Evolutionary conservation across 2,797 vertebrate species (phyloP).

Genomic region (Lepidocolaptes lacrymiger): DNA sequence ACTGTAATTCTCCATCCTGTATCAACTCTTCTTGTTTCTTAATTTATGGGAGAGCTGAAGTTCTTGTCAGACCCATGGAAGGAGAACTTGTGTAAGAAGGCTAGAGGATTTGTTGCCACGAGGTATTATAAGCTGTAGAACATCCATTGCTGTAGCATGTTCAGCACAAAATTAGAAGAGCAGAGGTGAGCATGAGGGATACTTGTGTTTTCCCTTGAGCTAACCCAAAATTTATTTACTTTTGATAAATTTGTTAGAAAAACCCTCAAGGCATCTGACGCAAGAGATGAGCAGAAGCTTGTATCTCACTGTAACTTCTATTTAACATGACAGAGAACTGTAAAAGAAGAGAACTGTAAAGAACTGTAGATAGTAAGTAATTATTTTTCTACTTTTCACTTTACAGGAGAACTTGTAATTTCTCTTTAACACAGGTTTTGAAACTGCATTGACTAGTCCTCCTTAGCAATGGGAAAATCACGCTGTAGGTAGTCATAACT

Average conservation of each 20-base stretch:
- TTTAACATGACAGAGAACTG: background rate
- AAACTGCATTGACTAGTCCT: background rate
- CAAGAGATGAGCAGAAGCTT: background rate
- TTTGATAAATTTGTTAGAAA: background rate
- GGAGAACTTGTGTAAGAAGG: background rate
- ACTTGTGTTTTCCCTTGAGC: background rate
- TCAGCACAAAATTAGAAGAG: background rate
- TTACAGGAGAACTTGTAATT: background rate
- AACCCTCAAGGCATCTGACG: background rate
- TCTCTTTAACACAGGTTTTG: background rate
- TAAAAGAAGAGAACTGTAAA: no score
- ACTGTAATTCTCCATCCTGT: background rate
- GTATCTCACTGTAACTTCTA: background rate
- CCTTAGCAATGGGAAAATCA: background rate
- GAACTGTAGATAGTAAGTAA: background rate
- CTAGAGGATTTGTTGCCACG: background rate
- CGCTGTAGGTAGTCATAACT: fast-evolving
- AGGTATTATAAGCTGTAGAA: background rate
- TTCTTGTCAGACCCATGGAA: background rate
- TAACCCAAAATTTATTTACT: background rate
- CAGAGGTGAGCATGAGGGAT: background rate
- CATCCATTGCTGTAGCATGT: background rate
- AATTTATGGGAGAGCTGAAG: background rate
- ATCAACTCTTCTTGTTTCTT: background rate
- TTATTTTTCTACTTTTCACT: background rate